A percentile compares a stretch with the other conserved stretches of the same genome.
Evolutionary conservation across 1,140 invertebrate genomes (phyloP).

Genomic region (Brachionus sp.): DNA sequence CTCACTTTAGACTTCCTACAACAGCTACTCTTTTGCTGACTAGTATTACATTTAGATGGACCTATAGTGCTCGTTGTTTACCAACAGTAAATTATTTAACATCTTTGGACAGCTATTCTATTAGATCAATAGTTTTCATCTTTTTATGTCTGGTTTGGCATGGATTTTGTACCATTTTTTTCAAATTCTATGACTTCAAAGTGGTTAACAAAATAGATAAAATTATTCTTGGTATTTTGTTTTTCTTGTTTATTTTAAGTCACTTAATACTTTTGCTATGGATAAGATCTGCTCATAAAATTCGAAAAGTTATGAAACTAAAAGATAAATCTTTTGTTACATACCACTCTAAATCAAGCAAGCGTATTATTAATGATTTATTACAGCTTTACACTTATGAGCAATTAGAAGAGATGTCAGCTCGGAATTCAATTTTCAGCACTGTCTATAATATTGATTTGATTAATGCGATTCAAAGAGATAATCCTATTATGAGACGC

Average conservation of each 20-base stretch:
- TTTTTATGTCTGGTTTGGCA: constrained; percentile 10
- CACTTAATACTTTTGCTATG: constrained; percentile 13
- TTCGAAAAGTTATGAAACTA: background rate
- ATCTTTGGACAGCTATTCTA: constrained; percentile 9
- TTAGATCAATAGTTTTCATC: background rate
- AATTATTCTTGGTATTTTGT: background rate
- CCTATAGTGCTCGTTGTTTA: constrained; percentile 56
- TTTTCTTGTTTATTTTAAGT: background rate
- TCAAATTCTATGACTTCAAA: background rate
- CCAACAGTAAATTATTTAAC: constrained; percentile 58
- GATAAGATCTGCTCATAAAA: constrained; percentile 25
- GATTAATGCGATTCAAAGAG: background rate
- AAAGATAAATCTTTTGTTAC: background rate
- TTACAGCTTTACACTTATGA: background rate
- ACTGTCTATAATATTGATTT: background rate
- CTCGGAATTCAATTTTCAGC: background rate
- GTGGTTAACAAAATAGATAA: background rate
- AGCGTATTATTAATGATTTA: background rate
- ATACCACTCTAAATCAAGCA: background rate
- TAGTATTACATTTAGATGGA: constrained; percentile 57
- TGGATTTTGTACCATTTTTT: background rate
- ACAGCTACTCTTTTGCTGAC: constrained; percentile 54
- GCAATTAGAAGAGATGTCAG: background rate
- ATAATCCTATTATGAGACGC: background rate
- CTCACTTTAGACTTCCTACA: constrained; percentile 57